Conservation (phyloP, 2,113 vertebrate genomes). For the Polypterus bichir region DNA sequence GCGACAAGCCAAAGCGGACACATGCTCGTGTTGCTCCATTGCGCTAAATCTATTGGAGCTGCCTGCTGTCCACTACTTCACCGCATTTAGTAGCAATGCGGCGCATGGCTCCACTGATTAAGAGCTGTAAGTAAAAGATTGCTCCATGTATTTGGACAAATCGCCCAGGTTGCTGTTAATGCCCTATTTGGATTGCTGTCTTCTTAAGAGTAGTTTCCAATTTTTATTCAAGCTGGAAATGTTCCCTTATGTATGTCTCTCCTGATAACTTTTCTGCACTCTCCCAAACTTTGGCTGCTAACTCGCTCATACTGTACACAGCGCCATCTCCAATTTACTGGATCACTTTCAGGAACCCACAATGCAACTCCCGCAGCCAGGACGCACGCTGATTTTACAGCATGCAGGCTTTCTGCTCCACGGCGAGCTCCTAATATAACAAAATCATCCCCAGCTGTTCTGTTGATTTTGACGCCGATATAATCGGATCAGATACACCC, state of each 20-base stretch:
- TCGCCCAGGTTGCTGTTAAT: too few species aligned
- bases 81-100: too few species aligned
- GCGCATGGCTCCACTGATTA: too few species aligned
- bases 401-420: constrained; percentile 32
- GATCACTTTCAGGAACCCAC: constrained; percentile 28
- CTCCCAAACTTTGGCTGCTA: constrained; percentile 54
- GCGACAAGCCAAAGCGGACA: constrained; percentile 1
- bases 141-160: too few species aligned
- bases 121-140: too few species aligned
- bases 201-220: constrained; percentile 23
- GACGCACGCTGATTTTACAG: constrained; percentile 31
- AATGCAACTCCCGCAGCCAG: constrained; percentile 23
- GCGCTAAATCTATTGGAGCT: too few species aligned
- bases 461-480: too few species aligned
- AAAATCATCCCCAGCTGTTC: constrained; percentile 17
- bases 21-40: constrained; percentile 6
- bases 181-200: constrained; percentile 14
- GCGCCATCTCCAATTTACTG: constrained; percentile 48
- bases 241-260: constrained; percentile 22
- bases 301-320: constrained; percentile 45
- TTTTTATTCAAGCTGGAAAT: constrained; percentile 21
- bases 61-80: too few species aligned
- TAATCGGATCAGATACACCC: too few species aligned
- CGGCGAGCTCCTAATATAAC: constrained; percentile 29
- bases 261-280: constrained; percentile 47